Evolutionary conservation across 2,888 invertebrate species (phyloP).

Genomic region (Chymomyza amoena): DNA sequence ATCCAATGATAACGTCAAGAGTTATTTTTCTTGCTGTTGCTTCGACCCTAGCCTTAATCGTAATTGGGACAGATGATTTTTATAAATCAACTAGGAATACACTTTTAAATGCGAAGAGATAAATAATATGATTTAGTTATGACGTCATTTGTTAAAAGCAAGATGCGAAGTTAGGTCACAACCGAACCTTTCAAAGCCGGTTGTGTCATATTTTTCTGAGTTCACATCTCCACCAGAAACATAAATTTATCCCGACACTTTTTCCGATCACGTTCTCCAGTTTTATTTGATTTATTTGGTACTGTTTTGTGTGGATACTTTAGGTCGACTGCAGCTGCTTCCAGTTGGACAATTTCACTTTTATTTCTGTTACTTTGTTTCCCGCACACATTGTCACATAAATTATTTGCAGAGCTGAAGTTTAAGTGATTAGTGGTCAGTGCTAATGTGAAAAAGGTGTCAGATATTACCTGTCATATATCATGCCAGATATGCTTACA

Average conservation of each 20-base stretch:
- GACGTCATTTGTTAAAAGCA: no score
- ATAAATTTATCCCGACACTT: background rate
- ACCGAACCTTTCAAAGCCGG: no score
- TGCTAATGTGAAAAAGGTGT: constrained; percentile 54
- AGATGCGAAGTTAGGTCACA: no score
- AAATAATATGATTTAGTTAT: no score
- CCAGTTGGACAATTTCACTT: constrained; percentile 6
- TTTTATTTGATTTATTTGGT: constrained; percentile 62
- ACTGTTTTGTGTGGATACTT: background rate
- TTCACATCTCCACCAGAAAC: background rate
- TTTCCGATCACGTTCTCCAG: constrained; percentile 61
- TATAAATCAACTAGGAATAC: no score
- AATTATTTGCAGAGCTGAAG: constrained; percentile 50
- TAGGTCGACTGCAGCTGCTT: constrained; percentile 36
- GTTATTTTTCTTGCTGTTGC: no score
- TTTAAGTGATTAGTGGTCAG: constrained; percentile 54
- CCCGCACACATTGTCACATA: constrained; percentile 57
- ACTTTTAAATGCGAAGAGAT: no score
- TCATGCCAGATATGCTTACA: constrained; percentile 25
- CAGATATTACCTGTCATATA: constrained; percentile 61
- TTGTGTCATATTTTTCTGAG: no score
- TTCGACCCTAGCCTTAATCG: no score
- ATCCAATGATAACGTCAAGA: no score
- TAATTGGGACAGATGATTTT: no score
- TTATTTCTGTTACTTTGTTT: constrained; percentile 16